Percentiles rank a stretch among this genome's conserved stretches.
These are phyloP conservation scores for Phrynocephalus vlangalii DNA, from an alignment of 2,797 vertebrate species.

Conservation along the genomic window DNA sequence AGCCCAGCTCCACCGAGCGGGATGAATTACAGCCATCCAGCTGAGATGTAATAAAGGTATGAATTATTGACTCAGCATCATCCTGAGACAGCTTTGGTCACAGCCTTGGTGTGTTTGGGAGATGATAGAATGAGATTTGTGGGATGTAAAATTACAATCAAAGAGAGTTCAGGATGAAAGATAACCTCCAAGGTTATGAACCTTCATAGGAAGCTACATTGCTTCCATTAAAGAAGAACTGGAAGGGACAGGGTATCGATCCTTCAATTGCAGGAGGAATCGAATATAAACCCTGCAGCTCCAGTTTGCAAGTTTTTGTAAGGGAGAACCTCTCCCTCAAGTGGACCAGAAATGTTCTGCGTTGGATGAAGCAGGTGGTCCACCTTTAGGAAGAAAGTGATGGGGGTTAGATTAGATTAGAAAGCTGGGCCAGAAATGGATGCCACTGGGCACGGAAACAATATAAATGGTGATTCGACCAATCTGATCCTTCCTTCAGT, in stretches of 20 bases:
- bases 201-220: constrained; percentile 70
- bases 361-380: too few species aligned
- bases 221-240: constrained; percentile 72
- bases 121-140: constrained; percentile 80
- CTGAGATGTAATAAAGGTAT: constrained; percentile 79
- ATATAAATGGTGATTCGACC: background rate
- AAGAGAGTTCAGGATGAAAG: constrained; percentile 80
- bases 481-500: background rate
- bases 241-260: constrained; percentile 72
- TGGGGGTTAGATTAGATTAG: background rate
- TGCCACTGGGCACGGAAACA: background rate
- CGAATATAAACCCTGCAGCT: constrained; percentile 40
- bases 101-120: constrained; percentile 79
- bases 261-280: constrained; percentile 59
- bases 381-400: background rate
- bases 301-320: background rate
- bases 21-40: constrained; percentile 77
- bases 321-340: background rate
- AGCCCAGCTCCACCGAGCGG: constrained; percentile 65
- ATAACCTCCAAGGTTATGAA: constrained; percentile 78
- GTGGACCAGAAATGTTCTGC: too few species aligned
- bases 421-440: background rate
- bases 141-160: constrained; percentile 84
- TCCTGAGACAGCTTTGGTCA: constrained; percentile 82
- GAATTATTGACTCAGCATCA: constrained; percentile 84